Evolutionary conservation across 2,113 vertebrate genomes (phyloP).

Genomic region (Heterotis niloticus): DNA sequence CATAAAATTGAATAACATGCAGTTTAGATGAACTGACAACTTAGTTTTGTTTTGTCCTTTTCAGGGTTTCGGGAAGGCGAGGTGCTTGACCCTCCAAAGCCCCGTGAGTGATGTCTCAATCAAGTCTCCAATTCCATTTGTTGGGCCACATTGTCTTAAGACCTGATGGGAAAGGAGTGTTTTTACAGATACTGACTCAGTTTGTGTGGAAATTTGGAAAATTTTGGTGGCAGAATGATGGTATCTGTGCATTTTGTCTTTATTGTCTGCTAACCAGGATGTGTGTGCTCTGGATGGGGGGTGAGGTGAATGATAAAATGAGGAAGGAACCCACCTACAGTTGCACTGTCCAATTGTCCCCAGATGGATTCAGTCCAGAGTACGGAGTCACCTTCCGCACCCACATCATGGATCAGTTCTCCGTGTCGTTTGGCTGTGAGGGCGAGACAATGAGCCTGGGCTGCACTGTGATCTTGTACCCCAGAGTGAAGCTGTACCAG

Average conservation of each 20-base stretch:
- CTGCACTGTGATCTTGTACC: slow-evolving; percentile 85
- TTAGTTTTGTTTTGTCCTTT: too few species aligned
- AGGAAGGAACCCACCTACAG: too few species aligned
- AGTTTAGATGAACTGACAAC: too few species aligned
- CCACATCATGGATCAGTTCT: slow-evolving; percentile 85
- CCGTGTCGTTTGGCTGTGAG: slow-evolving; percentile 86
- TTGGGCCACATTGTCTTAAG: neutral
- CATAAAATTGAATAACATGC: too few species aligned
- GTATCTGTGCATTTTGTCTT: neutral
- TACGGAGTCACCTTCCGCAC: slow-evolving; percentile 86
- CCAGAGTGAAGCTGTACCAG: slow-evolving; percentile 87
- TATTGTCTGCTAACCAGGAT: too few species aligned
- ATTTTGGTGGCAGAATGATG: neutral
- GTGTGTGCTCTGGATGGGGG: too few species aligned
- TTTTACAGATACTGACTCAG: neutral
- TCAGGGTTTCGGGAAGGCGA: slow-evolving; percentile 13
- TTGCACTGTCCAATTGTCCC: slow-evolving; percentile 6
- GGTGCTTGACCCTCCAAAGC: neutral
- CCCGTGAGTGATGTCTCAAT: neutral
- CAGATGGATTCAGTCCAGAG: slow-evolving; percentile 80
- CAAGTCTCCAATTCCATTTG: neutral
- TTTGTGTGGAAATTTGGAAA: neutral
- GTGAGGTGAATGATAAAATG: too few species aligned
- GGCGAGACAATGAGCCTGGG: slow-evolving; percentile 91
- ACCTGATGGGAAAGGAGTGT: neutral